These are phyloP conservation scores for Stenodema calcarata DNA, from an alignment of 2,888 invertebrate genomes.

Conservation along the genomic window DNA sequence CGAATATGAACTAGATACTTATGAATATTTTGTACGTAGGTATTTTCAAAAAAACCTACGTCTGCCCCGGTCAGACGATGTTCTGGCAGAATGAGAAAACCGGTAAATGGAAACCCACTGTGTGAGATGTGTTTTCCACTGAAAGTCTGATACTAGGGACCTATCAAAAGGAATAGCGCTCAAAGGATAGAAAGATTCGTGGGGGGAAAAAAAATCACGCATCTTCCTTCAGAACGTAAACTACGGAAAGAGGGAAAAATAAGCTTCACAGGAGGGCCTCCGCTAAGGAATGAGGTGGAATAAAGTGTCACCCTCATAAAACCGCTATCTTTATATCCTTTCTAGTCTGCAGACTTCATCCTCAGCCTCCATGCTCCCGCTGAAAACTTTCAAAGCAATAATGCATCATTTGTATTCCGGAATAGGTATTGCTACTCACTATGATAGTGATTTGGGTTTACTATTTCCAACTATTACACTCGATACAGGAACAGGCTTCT, in stretches of 20 bases:
- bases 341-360: neutral
- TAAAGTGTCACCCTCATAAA: slow-evolving; percentile 29
- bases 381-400: slow-evolving; percentile 14
- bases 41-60: no score
- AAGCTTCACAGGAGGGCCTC: neutral
- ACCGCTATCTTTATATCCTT: slow-evolving; percentile 27
- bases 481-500: no score
- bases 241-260: neutral
- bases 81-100: no score
- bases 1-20: no score
- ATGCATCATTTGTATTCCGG: slow-evolving; percentile 26
- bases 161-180: neutral
- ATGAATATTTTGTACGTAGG: no score
- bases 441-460: no score
- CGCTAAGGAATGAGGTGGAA: slow-evolving; percentile 29
- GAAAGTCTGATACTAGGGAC: neutral
- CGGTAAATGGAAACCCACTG: neutral
- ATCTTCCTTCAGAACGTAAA: no score
- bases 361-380: neutral
- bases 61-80: no score
- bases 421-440: neutral
- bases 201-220: no score
- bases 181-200: no score
- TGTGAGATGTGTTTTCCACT: no score
- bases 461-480: no score